Conservation (phyloP, 2,113 vertebrate species). For the Clarias batrachus region DNA sequence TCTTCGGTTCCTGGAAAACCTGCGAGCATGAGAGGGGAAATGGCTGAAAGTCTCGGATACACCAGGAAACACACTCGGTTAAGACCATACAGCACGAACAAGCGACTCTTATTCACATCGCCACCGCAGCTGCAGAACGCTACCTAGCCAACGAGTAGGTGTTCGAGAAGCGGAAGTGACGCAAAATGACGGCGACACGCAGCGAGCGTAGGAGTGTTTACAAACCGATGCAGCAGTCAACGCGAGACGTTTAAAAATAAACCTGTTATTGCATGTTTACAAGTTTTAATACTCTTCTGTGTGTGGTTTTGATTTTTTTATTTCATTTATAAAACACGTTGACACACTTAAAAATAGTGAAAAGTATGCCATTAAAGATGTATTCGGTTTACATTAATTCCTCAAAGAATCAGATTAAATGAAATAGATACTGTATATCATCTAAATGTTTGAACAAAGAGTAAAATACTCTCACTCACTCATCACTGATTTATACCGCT, state of each 20-base stretch:
- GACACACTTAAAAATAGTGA: no score
- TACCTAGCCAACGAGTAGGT: slow-evolving; percentile 48
- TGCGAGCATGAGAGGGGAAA: slow-evolving; percentile 47
- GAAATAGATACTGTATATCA: no score
- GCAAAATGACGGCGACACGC: slow-evolving; percentile 38
- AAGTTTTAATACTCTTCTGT: background rate
- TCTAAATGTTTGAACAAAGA: no score
- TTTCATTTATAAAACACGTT: no score
- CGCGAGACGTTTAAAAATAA: background rate
- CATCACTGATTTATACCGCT: no score
- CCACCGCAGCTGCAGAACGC: slow-evolving; percentile 15
- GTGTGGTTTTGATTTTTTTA: background rate
- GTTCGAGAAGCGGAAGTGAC: slow-evolving; percentile 68
- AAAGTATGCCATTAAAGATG: no score
- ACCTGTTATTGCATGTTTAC: background rate
- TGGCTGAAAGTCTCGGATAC: background rate
- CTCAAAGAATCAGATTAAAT: no score
- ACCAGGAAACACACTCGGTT: no score
- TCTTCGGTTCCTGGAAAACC: slow-evolving; percentile 86
- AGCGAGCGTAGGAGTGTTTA: slow-evolving; percentile 22
- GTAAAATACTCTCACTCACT: no score
- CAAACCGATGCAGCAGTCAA: background rate
- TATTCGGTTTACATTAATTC: no score
- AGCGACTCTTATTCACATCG: slow-evolving; percentile 19
- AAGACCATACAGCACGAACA: background rate